phyloP scores from a whole-genome alignment of 2,888 invertebrate species.

The Dichetophora obliterata region DNA sequence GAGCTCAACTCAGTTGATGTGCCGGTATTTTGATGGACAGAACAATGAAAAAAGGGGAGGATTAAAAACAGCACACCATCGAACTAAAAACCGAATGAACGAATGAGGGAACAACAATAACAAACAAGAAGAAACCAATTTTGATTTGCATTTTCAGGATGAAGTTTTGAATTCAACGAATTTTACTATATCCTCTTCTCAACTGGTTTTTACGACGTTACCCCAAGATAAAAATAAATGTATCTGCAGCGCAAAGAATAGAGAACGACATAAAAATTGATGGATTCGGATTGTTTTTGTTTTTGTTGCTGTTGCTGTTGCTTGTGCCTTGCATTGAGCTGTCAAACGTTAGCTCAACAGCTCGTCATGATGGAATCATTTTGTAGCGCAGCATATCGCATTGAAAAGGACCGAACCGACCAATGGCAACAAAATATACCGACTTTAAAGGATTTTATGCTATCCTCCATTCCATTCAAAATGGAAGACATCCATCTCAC shows the following conservation, averaged over 20 bases:
- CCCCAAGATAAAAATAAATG: neutral
- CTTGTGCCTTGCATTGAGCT: slow-evolving; percentile 60
- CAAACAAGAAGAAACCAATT: slow-evolving; percentile 41
- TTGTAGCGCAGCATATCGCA: neutral
- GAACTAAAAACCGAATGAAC: slow-evolving; percentile 36
- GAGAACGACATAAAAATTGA: slow-evolving; percentile 64
- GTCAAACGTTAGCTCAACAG: slow-evolving; percentile 50
- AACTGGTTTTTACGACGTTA: neutral
- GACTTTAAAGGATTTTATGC: slow-evolving; percentile 6
- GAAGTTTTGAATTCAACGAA: slow-evolving; percentile 28
- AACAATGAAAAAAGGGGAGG: slow-evolving; percentile 70
- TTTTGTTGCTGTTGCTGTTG: slow-evolving; percentile 46
- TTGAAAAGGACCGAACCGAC: slow-evolving; percentile 12
- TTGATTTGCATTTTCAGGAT: slow-evolving; percentile 63
- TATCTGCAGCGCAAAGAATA: slow-evolving; percentile 46
- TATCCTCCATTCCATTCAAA: slow-evolving; percentile 15
- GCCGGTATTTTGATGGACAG: slow-evolving; percentile 63
- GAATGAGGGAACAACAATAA: slow-evolving; percentile 12
- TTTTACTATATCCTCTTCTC: slow-evolving; percentile 17
- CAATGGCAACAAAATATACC: slow-evolving; percentile 18
- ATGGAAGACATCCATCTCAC: slow-evolving; percentile 32
- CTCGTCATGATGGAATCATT: slow-evolving; percentile 49
- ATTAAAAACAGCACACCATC: slow-evolving; percentile 54
- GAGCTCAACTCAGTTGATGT: slow-evolving; percentile 1
- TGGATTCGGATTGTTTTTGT: slow-evolving; percentile 56